Conservation (phyloP, 2,113 vertebrate genomes). For the Alligator mississippiensis region DNA sequence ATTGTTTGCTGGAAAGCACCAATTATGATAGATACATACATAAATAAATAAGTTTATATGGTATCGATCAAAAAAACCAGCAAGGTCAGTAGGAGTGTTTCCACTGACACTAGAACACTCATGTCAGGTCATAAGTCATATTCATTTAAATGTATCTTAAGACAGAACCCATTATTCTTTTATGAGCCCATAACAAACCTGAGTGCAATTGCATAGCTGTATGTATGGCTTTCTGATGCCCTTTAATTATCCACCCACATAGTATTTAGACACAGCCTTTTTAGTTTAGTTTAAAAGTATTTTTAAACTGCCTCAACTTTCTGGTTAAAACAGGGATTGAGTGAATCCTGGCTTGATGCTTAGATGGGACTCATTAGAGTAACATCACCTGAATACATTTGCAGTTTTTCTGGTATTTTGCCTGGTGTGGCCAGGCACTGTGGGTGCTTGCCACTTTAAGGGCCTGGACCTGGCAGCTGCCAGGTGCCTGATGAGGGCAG, state of each 20-base stretch:
- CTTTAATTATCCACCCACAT: neutral
- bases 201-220: neutral
- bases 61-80: slow-evolving; percentile 2
- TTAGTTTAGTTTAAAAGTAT: neutral
- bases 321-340: neutral
- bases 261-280: neutral
- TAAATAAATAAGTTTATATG: neutral
- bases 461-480: no score
- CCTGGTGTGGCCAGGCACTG: no score
- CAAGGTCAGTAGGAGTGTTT: neutral
- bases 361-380: neutral
- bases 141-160: neutral
- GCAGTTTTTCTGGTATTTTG: neutral
- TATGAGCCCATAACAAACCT: neutral
- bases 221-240: neutral
- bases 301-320: neutral
- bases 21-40: slow-evolving; percentile 12
- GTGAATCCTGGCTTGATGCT: neutral
- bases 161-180: neutral
- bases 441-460: no score
- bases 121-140: neutral
- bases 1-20: slow-evolving; percentile 17
- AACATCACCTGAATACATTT: neutral
- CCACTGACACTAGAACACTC: neutral
- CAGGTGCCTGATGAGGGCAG: no score